Conservation (phyloP, 1,140 invertebrate genomes). For the Bradysia coprophila region DNA sequence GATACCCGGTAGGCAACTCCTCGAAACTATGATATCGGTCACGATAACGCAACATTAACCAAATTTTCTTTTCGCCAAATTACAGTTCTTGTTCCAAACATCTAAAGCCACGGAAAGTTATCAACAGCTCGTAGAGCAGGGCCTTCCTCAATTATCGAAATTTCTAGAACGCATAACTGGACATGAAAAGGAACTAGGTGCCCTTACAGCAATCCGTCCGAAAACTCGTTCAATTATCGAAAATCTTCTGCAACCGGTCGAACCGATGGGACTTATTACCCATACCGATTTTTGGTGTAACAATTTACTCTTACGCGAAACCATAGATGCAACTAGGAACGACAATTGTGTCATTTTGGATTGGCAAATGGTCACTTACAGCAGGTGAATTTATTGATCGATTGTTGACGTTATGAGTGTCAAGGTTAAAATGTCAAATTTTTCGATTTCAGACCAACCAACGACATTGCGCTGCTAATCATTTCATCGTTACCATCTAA, state of each 20-base stretch:
- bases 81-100: slow-evolving; percentile 50
- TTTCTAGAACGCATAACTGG: slow-evolving; percentile 46
- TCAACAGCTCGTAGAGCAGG: slow-evolving; percentile 51
- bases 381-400: slow-evolving; percentile 19
- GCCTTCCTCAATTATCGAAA: slow-evolving; percentile 46
- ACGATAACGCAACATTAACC: neutral
- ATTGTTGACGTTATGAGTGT: too few species aligned
- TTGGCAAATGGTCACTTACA: slow-evolving; percentile 71
- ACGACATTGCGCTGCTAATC: slow-evolving; percentile 57
- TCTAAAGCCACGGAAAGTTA: slow-evolving; percentile 55
- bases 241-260: slow-evolving; percentile 38
- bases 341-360: slow-evolving; percentile 46
- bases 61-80: neutral
- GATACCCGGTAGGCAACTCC: slow-evolving; percentile 27
- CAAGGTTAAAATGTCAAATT: neutral
- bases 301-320: slow-evolving; percentile 48
- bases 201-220: slow-evolving; percentile 31
- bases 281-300: slow-evolving; percentile 74
- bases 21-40: neutral
- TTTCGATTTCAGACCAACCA: slow-evolving; percentile 35
- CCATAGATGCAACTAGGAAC: slow-evolving; percentile 24
- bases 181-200: slow-evolving; percentile 23
- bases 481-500: slow-evolving; percentile 57
- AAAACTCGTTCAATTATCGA: slow-evolving; percentile 41
- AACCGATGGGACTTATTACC: slow-evolving; percentile 47